A percentile compares a stretch with the other conserved stretches of the same genome.
Evolutionary conservation across 2,888 invertebrate genomes (phyloP).

Genomic region (Quadriops clusia): DNA sequence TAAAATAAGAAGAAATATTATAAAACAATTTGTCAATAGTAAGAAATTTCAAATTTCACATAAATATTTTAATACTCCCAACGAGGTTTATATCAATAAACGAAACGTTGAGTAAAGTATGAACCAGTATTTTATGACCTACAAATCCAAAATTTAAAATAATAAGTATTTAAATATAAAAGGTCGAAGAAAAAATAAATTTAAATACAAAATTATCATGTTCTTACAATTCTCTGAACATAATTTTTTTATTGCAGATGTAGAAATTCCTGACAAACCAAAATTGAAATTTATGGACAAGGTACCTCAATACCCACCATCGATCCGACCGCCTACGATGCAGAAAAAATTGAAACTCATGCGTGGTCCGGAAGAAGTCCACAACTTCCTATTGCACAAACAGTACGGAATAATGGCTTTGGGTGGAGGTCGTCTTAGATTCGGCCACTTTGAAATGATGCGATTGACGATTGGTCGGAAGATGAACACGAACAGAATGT

Average conservation of each 20-base stretch:
- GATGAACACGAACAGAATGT: slow-evolving; percentile 71
- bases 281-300: slow-evolving; percentile 62
- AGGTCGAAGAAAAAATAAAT: no score
- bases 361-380: slow-evolving; percentile 81
- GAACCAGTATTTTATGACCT: no score
- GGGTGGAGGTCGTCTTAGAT: slow-evolving; percentile 68
- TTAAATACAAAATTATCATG: slow-evolving; percentile 1
- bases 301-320: slow-evolving; percentile 55
- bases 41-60: no score
- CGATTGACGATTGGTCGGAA: slow-evolving; percentile 65
- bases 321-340: slow-evolving; percentile 69
- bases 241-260: slow-evolving; percentile 39
- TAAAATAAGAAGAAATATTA: no score
- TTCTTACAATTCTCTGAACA: slow-evolving; percentile 3
- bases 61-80: no score
- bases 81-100: no score
- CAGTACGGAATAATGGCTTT: slow-evolving; percentile 88
- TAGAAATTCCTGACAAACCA: slow-evolving; percentile 59
- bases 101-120: no score
- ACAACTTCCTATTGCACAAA: slow-evolving; percentile 74
- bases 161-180: no score
- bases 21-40: no score
- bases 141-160: no score
- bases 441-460: slow-evolving; percentile 81
- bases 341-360: slow-evolving; percentile 70